Evolutionary conservation across 2,888 invertebrate species (phyloP).

Genomic region (Dendrolimus pini): DNA sequence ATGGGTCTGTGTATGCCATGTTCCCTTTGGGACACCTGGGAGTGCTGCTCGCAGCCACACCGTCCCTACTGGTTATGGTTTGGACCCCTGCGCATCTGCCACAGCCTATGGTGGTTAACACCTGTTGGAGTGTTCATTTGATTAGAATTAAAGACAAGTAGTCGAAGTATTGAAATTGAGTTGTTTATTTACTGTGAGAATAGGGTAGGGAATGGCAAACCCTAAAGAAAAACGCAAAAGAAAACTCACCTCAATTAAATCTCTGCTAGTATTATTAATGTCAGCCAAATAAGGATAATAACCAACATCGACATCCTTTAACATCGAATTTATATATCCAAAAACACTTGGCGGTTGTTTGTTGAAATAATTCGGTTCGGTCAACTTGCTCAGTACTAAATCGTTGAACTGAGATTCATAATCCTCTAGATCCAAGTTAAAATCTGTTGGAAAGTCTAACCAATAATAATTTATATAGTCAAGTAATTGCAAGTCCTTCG

Average conservation of each 20-base stretch:
- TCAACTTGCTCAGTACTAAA: slow-evolving; percentile 74
- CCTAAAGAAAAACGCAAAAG: too few relatives aligned
- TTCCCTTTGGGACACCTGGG: slow-evolving; percentile 30
- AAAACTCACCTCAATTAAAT: slow-evolving; percentile 84
- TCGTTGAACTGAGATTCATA: slow-evolving; percentile 72
- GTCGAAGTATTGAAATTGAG: background rate
- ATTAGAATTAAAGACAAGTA: background rate
- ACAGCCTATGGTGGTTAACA: slow-evolving; percentile 38
- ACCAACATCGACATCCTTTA: slow-evolving; percentile 69
- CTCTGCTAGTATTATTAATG: slow-evolving; percentile 83
- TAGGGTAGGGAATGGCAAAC: too few relatives aligned
- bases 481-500: slow-evolving; percentile 83
- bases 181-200: background rate
- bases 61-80: slow-evolving; percentile 31
- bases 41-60: slow-evolving; percentile 40
- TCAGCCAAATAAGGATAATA: slow-evolving; percentile 84
- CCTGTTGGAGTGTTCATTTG: slow-evolving; percentile 21
- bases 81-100: slow-evolving; percentile 43
- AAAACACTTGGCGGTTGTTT: slow-evolving; percentile 83
- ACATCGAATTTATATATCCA: slow-evolving; percentile 80
- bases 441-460: slow-evolving; percentile 86
- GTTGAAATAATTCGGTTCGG: slow-evolving; percentile 78
- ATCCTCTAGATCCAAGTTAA: slow-evolving; percentile 51
- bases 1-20: slow-evolving; percentile 15
- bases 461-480: slow-evolving; percentile 88